Conservation (phyloP, 2,113 vertebrate species). For the Planiliza haematocheilus region DNA sequence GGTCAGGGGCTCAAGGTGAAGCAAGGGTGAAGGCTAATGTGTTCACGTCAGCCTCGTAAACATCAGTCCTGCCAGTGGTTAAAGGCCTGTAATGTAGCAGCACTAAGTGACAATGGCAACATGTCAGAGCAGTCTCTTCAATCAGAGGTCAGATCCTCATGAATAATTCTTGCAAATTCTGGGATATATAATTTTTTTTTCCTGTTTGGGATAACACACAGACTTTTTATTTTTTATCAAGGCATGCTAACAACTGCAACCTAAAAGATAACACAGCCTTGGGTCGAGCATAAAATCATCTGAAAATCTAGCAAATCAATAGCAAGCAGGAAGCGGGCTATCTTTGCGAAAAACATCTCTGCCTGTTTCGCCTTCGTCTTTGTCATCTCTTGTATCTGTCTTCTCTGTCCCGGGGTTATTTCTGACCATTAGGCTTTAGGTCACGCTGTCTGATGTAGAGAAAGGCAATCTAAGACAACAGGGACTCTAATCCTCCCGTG, state of each 20-base stretch:
- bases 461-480: conserved; percentile 52
- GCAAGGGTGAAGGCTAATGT: conserved; percentile 29
- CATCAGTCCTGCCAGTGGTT: conserved; percentile 22
- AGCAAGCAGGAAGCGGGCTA: conserved; percentile 36
- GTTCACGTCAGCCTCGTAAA: conserved; percentile 53
- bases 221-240: conserved; percentile 8
- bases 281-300: conserved; percentile 16
- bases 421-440: conserved; percentile 49
- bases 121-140: conserved; percentile 43
- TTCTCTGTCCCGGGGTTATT: conserved; percentile 24
- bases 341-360: conserved; percentile 34
- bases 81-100: conserved; percentile 34
- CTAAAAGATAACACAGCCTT: conserved; percentile 29
- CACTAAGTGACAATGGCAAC: conserved; percentile 48
- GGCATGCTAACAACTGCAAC: conserved; percentile 18
- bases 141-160: conserved; percentile 39
- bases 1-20: conserved; percentile 46
- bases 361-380: conserved; percentile 2
- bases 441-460: conserved; percentile 37
- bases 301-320: conserved; percentile 56
- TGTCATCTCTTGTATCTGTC: conserved; percentile 24
- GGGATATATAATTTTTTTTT: conserved; percentile 21
- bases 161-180: conserved; percentile 52
- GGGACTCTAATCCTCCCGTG: conserved; percentile 47
- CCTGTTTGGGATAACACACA: conserved; percentile 1